A percentile compares a stretch with the other conserved stretches of the same genome.
These are phyloP conservation scores for Tetranychus piercei DNA, from an alignment of 2,888 invertebrate species.

Conservation along the genomic window DNA sequence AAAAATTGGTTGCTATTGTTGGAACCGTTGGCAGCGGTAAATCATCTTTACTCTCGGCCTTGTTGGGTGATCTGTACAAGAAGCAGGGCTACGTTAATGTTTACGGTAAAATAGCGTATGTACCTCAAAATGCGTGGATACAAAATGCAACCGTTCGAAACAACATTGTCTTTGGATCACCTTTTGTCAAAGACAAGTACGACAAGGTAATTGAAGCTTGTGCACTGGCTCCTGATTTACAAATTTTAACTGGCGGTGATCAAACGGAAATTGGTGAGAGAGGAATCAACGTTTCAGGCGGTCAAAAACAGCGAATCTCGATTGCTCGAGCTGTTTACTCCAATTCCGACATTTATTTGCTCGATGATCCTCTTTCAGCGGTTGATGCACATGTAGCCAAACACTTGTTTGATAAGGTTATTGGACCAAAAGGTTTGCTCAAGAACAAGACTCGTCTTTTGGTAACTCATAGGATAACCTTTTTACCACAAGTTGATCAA, in stretches of 20 bases:
- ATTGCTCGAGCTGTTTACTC: conserved; percentile 52
- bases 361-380: conserved; percentile 36
- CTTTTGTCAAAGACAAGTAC: conserved; percentile 30
- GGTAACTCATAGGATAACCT: conserved; percentile 87
- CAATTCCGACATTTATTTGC: conserved; percentile 41
- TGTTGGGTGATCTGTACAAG: conserved; percentile 28
- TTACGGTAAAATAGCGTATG: conserved; percentile 13
- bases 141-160: conserved; percentile 29
- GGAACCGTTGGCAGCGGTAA: conserved; percentile 27
- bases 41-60: conserved; percentile 26
- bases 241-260: conserved; percentile 31
- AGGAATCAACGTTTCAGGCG: conserved; percentile 36
- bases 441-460: conserved; percentile 55
- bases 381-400: conserved; percentile 95
- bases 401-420: conserved; percentile 83
- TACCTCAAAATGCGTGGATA: conserved; percentile 21
- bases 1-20: conserved; percentile 25
- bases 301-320: conserved; percentile 32
- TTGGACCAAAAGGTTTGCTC: conserved; percentile 49
- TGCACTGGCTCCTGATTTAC: conserved; percentile 37
- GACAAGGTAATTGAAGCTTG: conserved; percentile 34
- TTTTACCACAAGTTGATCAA: conserved; percentile 69
- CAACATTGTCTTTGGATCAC: conserved; percentile 36
- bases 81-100: conserved; percentile 23
- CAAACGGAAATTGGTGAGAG: conserved; percentile 39